Base-by-base conservation (phyloP, 2,113 vertebrate species). In the Emydocephalus ijimae region DNA sequence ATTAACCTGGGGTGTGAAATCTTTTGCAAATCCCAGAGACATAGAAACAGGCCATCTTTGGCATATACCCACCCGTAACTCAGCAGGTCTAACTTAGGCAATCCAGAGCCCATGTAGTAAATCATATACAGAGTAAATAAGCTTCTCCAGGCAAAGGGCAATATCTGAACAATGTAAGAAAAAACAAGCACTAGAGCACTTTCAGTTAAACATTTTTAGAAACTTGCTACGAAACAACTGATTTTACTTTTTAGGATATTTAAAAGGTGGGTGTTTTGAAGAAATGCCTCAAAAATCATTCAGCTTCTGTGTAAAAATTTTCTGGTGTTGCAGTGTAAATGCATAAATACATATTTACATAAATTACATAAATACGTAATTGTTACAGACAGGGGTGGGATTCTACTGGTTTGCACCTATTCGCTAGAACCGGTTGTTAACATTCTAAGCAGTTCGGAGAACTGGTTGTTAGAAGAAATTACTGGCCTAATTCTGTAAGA, bases 41-140 rank as follows among this genome's bases (percentile, higher is more conserved):
- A 29, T 24, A 57, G 74, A 50, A 86, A n/a, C 55, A 57, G 56
- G 26, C 52, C 39, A 57, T 56, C 54, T 57, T 43, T 26, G 43
- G 39, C 54, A 91, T 86, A 48, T 85, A 45, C 45, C 54, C 90
- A 45, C 74, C 69, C 86, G 90, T 85, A 91, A 85, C 69, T 91
- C 90, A 85, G 54, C 54, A 45, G 24, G 54, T 48, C 74, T 81
- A 20, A n/a, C 50, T 45, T 43, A 21, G 18, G 54, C 39, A 81
- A 85, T 86, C 90, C 55, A 26, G 24, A 8, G 74, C 74, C 54
- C 74, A 57, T 34, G 23, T 45, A 24, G 74, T 23, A 91, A 91
- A 57, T 91, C 57, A 85, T 86, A 86, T 10, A 39, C 34, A 45
- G 90, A 85, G 24, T 43, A 56, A 56, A 85, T 54, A 29, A 56